Evolutionary conservation across 2,888 invertebrate genomes (phyloP).

Genomic region (Parelbella ahira): DNA sequence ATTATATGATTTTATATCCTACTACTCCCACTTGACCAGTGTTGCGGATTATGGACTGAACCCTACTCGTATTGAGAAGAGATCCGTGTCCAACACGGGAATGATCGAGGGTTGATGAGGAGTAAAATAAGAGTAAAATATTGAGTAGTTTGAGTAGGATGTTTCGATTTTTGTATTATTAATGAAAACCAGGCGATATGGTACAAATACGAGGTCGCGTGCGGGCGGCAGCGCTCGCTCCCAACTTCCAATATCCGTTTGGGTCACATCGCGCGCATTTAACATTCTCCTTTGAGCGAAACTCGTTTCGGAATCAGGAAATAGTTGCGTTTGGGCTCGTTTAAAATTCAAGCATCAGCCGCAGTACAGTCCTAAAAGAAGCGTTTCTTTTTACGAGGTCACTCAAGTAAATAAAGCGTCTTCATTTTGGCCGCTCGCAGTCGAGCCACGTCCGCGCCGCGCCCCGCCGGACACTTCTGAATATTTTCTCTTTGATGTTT

Average conservation of each 20-base stretch:
- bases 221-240: too few relatives aligned
- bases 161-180: too few relatives aligned
- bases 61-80: too few relatives aligned
- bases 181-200: too few relatives aligned
- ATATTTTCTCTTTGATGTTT: conserved; percentile 27
- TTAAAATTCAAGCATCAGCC: conserved; percentile 64
- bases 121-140: too few relatives aligned
- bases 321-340: conserved; percentile 46
- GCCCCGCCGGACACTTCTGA: conserved; percentile 26
- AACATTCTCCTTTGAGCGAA: conserved; percentile 31
- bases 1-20: too few relatives aligned
- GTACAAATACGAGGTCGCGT: too few relatives aligned
- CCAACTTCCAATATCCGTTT: conserved; percentile 19
- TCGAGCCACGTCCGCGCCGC: conserved; percentile 27
- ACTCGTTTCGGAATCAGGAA: conserved; percentile 47
- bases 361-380: conserved; percentile 51
- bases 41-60: too few relatives aligned
- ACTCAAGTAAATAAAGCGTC: conserved; percentile 67
- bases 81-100: too few relatives aligned
- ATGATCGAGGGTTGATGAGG: too few relatives aligned
- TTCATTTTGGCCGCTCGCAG: conserved; percentile 37
- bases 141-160: too few relatives aligned
- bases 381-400: conserved; percentile 64
- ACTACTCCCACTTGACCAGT: too few relatives aligned
- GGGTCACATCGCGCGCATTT: conserved; percentile 19